Percentiles rank a stretch among this genome's conserved stretches.
Conservation (phyloP, 2,888 invertebrate genomes). For the Eupithecia insigniata region DNA sequence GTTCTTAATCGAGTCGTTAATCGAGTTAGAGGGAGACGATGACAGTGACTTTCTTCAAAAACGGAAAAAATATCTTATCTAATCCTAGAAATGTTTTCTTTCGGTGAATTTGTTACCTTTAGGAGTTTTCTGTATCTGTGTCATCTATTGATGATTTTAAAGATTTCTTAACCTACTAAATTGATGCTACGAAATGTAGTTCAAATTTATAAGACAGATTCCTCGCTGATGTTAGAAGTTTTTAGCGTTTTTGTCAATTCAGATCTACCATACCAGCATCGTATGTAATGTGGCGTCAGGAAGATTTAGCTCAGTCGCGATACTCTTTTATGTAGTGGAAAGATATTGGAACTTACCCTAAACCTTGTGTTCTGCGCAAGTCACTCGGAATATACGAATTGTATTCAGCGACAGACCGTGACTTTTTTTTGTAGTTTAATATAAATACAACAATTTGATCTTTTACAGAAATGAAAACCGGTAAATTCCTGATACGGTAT, state of each 20-base stretch:
- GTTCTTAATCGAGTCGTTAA: too few relatives aligned
- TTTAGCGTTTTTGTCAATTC: slow-evolving; percentile 46
- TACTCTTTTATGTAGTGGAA: slow-evolving; percentile 62
- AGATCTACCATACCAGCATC: slow-evolving; percentile 46
- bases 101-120: not conserved
- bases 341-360: slow-evolving; percentile 61
- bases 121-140: not conserved
- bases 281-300: slow-evolving; percentile 54
- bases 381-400: slow-evolving; percentile 37
- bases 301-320: slow-evolving; percentile 55
- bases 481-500: too few relatives aligned
- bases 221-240: slow-evolving; percentile 39
- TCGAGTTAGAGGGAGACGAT: too few relatives aligned
- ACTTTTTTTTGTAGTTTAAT: not conserved
- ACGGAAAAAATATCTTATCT: not conserved
- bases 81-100: not conserved
- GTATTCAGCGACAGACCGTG: slow-evolving; percentile 39
- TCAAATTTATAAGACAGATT: not conserved
- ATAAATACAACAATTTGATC: not conserved
- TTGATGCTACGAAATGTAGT: not conserved
- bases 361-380: slow-evolving; percentile 49
- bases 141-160: not conserved
- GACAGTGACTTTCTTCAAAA: not conserved
- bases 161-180: not conserved
- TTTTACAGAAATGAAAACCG: not conserved